phyloP scores from a whole-genome alignment of 1,140 invertebrate species.

The Agraylea sexmaculata region DNA sequence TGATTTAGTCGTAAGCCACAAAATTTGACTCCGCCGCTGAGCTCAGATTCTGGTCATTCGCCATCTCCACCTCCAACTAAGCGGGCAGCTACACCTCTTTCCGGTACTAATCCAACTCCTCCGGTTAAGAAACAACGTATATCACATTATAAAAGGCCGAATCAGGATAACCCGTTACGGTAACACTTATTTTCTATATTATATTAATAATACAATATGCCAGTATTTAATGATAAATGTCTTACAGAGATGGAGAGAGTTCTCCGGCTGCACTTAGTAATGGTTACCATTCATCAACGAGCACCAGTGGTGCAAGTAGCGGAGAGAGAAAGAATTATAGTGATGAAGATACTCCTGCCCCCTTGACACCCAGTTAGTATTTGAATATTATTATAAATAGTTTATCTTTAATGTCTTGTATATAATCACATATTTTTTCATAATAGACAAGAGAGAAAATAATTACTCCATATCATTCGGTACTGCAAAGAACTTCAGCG shows the following conservation, averaged over 20 bases:
- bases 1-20: slow-evolving; percentile 66
- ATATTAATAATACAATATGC: slow-evolving; percentile 1
- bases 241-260: slow-evolving; percentile 16
- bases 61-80: slow-evolving; percentile 46
- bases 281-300: slow-evolving; percentile 22
- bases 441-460: slow-evolving; percentile 39
- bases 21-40: slow-evolving; percentile 75
- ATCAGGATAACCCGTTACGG: slow-evolving; percentile 1
- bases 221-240: slow-evolving; percentile 15
- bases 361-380: slow-evolving; percentile 9
- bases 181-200: neutral
- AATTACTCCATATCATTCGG: slow-evolving; percentile 37
- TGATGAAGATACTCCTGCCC: slow-evolving; percentile 34
- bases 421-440: slow-evolving; percentile 1
- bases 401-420: neutral
- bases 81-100: slow-evolving; percentile 35
- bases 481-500: slow-evolving; percentile 34
- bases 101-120: slow-evolving; percentile 23
- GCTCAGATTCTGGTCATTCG: slow-evolving; percentile 62
- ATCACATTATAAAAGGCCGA: slow-evolving; percentile 60
- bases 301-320: slow-evolving; percentile 28
- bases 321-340: slow-evolving; percentile 38
- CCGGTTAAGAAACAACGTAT: slow-evolving; percentile 69
- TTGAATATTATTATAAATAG: neutral
- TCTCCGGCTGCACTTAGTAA: slow-evolving; percentile 21